Evolutionary conservation across 2,113 vertebrate species (phyloP), one percentile per base, ranked within the genome.

Genomic region (Eudorcas thomsonii): DNA sequence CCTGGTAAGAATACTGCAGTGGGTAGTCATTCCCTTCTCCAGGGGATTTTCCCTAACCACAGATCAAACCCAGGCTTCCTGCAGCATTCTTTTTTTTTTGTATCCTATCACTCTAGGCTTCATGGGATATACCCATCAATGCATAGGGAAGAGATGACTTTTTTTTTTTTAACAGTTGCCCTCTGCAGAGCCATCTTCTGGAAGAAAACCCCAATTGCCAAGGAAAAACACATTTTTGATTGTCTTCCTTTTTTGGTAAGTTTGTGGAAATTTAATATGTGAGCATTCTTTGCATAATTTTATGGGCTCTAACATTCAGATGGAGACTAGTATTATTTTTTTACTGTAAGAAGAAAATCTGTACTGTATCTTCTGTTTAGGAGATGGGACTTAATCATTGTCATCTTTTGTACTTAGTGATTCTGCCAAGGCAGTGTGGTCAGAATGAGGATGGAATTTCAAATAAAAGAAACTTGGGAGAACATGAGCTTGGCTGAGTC

Each of bases 401-500:
- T 81, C 71, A 62, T 97, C 77, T 82, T 95, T 7, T 88, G 82
- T 36, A n/a, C 50, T 92, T 33, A 30, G 25, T 67, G 84, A 71
- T 87, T 45, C 59, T 84, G 81, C 94, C 91, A 95, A 94, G 64
- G 26, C 54, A 16, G 17, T 96, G 90, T 88, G 82, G 93, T 98
- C 52, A 94, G 81, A 92, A 74, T 62, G 54, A 67, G 55, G 43
- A 67, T 74, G 78, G 85, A 60, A 74, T 88, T 57, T 94, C 52
- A 94, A 91, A 85, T 52, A 92, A 92, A 59, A 78, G 86, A 82
- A 67, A 19, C 85, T 91, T 77, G 25, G 23, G 30, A 90, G 67
- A 96, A 80, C 43, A 84, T 45, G 39, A 97, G 30, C 36, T 55
- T 82, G 26, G 39, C 12, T 98, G 91, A 98, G 88, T 98, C 95